Conservation (phyloP, 2,113 vertebrate genomes). For the Carassius auratus region DNA sequence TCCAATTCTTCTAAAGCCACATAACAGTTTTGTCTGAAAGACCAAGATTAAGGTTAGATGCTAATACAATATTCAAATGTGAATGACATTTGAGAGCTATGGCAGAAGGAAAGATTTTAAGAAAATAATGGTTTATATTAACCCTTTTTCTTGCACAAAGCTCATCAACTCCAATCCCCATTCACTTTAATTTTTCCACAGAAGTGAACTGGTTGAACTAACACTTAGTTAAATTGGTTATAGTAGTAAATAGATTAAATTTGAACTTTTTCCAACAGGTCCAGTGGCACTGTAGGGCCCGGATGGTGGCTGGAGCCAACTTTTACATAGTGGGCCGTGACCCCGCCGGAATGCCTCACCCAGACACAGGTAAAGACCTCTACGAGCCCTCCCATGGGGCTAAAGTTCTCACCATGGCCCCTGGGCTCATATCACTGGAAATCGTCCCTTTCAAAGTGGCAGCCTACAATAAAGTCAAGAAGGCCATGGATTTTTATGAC, state of each 20-base stretch:
- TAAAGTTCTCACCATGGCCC: conserved; percentile 98
- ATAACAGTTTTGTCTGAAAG: background rate
- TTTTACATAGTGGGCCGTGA: conserved; percentile 98
- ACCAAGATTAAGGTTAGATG: background rate
- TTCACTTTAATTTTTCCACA: background rate
- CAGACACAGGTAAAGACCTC: conserved; percentile 91
- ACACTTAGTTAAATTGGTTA: background rate
- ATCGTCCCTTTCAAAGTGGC: conserved; percentile 97
- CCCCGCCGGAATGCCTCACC: conserved; percentile 96
- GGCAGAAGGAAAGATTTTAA: background rate
- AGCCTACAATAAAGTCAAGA: conserved; percentile 94
- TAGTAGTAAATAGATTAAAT: background rate
- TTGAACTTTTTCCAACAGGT: conserved; percentile 76
- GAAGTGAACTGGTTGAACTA: background rate
- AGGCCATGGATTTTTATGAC: conserved; percentile 95
- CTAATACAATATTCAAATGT: background rate
- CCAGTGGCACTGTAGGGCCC: conserved; percentile 96
- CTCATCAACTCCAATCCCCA: background rate
- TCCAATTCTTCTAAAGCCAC: background rate
- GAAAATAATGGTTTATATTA: background rate
- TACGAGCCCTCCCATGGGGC: conserved; percentile 95
- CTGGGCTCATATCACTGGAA: conserved; percentile 93
- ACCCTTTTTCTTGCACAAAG: background rate
- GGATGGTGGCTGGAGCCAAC: conserved; percentile 98
- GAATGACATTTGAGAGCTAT: background rate